Percentiles rank a stretch among this genome's conserved stretches.
These are phyloP conservation scores for Donacobius atricapilla DNA, from an alignment of 2,113 vertebrate species.

Conservation along the genomic window DNA sequence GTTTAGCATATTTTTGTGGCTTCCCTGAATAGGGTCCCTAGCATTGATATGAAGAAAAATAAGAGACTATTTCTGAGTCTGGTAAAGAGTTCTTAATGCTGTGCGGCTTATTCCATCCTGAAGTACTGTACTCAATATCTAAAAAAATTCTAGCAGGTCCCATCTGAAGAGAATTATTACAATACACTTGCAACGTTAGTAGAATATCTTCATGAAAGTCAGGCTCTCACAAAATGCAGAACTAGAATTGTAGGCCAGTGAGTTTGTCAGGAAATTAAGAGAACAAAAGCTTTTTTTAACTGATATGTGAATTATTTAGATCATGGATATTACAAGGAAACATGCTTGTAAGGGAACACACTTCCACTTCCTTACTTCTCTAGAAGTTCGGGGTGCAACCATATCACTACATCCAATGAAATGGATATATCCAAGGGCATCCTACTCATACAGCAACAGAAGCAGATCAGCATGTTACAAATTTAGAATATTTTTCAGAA, in stretches of 20 bases:
- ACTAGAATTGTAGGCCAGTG: neutral
- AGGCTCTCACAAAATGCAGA: neutral
- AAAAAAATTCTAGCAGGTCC: neutral
- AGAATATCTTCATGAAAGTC: neutral
- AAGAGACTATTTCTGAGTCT: neutral
- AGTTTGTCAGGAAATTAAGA: neutral
- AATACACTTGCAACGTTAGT: neutral
- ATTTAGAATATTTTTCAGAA: neutral
- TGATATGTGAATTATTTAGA: neutral
- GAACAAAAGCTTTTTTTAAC: neutral
- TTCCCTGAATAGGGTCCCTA: neutral
- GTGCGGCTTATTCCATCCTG: neutral
- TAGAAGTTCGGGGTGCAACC: neutral
- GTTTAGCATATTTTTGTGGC: neutral
- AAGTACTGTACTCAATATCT: neutral
- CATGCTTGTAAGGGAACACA: rapidly evolving
- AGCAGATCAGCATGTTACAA: neutral
- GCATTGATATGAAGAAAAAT: neutral
- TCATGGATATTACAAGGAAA: neutral
- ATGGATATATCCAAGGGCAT: neutral
- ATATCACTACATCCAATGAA: neutral
- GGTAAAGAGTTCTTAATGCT: neutral
- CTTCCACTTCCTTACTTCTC: neutral
- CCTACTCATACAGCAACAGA: neutral
- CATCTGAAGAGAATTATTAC: neutral